Evolutionary conservation across 2,797 vertebrate species (phyloP).

Genomic region (Syngnathus acus): DNA sequence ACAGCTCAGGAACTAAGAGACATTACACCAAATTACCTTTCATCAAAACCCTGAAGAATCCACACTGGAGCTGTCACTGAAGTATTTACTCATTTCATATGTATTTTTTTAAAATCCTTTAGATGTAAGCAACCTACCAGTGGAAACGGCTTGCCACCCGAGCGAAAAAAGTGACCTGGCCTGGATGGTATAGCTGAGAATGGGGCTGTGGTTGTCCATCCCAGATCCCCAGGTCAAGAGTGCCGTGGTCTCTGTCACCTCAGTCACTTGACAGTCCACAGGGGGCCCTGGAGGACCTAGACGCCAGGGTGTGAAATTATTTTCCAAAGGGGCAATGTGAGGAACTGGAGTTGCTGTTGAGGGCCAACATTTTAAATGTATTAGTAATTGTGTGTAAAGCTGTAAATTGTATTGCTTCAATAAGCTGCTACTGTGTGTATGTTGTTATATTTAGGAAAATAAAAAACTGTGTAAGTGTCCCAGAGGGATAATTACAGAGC

Average conservation of each 20-base stretch:
- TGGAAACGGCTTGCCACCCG: constrained; percentile 87
- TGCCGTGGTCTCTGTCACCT: constrained; percentile 82
- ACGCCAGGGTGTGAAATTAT: background rate
- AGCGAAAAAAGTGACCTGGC: constrained; percentile 87
- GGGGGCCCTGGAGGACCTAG: constrained; percentile 86
- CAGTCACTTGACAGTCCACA: constrained; percentile 79
- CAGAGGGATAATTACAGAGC: background rate
- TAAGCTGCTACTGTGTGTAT: background rate
- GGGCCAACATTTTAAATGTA: too few relatives aligned
- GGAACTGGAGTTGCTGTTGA: background rate
- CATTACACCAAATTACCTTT: constrained; percentile 43
- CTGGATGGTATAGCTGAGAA: constrained; percentile 83
- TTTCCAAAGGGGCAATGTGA: background rate
- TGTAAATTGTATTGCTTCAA: background rate
- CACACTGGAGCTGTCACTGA: constrained; percentile 26
- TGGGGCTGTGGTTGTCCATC: constrained; percentile 85
- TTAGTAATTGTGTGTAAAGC: background rate
- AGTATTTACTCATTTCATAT: constrained; percentile 33
- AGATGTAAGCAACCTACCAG: constrained; percentile 66
- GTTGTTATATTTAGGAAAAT: background rate
- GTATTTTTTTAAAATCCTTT: background rate
- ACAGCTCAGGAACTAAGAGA: constrained; percentile 76
- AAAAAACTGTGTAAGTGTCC: too few relatives aligned
- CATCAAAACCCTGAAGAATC: constrained; percentile 35
- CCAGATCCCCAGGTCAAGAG: constrained; percentile 85